These are phyloP conservation scores for Harpagus bidentatus DNA, from an alignment of 2,113 vertebrate genomes.

Conservation along the genomic window DNA sequence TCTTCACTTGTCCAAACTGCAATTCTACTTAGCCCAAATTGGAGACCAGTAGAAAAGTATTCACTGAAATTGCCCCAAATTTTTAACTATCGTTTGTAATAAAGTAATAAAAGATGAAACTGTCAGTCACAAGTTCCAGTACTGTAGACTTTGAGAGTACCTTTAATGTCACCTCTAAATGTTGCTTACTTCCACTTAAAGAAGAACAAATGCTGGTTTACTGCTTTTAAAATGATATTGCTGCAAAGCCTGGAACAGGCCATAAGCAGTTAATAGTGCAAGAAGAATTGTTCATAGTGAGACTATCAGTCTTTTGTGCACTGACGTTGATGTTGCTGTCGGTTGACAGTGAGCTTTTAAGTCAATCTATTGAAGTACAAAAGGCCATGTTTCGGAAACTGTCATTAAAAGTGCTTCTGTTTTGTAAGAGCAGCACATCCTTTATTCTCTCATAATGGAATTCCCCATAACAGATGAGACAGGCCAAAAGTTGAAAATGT, in stretches of 20 bases:
- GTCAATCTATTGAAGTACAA: conserved; percentile 55
- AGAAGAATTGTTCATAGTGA: conserved; percentile 24
- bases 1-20: neutral
- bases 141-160: neutral
- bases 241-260: neutral
- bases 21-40: neutral
- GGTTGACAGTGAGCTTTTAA: conserved; percentile 64
- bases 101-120: neutral
- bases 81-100: neutral
- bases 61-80: neutral
- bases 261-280: conserved; percentile 13
- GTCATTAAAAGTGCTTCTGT: conserved; percentile 57
- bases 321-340: conserved; percentile 56
- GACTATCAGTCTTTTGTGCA: conserved; percentile 22
- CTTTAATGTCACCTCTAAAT: neutral
- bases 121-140: neutral
- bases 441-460: conserved; percentile 55
- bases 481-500: conserved; percentile 33
- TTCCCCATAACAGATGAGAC: conserved; percentile 11
- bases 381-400: conserved; percentile 43
- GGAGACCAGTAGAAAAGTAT: neutral
- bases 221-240: neutral
- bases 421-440: conserved; percentile 45
- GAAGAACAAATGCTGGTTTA: neutral
- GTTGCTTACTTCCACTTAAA: neutral